Conservation (phyloP, 2,113 vertebrate genomes). For the Misgurnus anguillicaudatus region DNA sequence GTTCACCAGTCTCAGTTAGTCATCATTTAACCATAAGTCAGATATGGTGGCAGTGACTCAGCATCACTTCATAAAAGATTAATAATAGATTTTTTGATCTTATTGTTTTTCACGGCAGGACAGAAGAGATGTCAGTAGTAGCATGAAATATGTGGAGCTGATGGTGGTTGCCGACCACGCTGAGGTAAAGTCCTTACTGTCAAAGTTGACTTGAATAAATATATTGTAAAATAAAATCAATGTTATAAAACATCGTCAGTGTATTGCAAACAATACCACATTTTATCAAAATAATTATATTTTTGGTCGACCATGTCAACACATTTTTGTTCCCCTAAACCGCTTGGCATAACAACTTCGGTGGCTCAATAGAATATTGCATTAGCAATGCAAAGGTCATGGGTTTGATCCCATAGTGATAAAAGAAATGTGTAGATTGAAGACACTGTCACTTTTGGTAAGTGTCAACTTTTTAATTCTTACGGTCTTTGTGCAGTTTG, state of each 20-base stretch:
- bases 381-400: too few relatives aligned
- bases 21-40: background rate
- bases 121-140: conserved; percentile 81
- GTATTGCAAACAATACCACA: too few relatives aligned
- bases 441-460: background rate
- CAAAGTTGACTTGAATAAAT: too few relatives aligned
- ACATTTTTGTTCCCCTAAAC: too few relatives aligned
- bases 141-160: conserved; percentile 91
- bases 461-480: conserved; percentile 31
- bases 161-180: conserved; percentile 91
- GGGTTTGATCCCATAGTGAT: too few relatives aligned
- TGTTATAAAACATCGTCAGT: background rate
- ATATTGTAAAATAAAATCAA: background rate
- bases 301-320: too few relatives aligned
- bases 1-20: conserved; percentile 3
- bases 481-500: conserved; percentile 75
- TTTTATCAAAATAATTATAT: too few relatives aligned
- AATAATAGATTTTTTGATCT: background rate
- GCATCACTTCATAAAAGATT: background rate
- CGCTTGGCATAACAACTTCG: too few relatives aligned
- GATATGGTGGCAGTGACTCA: conserved; percentile 13
- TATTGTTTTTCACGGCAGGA: conserved; percentile 66
- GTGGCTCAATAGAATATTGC: too few relatives aligned
- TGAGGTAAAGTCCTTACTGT: conserved; percentile 90
- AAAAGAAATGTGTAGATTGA: too few relatives aligned